Base-by-base conservation (phyloP, 2,888 invertebrate species). In the Germaria angustata region DNA sequence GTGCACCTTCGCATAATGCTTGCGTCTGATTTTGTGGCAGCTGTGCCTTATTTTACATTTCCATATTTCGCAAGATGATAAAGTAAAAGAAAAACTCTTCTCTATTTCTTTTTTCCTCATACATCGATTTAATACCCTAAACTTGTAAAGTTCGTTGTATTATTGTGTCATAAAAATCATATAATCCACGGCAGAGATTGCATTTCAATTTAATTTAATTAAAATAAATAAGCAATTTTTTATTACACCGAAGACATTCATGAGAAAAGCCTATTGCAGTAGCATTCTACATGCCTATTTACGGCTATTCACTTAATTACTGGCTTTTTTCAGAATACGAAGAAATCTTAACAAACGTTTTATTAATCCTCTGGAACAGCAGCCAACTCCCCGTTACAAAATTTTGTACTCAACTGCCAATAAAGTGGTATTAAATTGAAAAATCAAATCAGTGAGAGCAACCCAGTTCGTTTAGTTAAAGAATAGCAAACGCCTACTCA, bases 131-230 rank as follows among this genome's bases (percentile, higher is more conserved):
- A 17, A 22, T 55, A n/a, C 44, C 13, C 46, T 34, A 24, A n/a
- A n/a, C 28, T 28, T 28, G 3, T 13, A 20, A 15, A 9, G 17
- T 13, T n/a, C 1, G 2, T 36, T 3, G 59, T 6, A 17, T 65
- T 46, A 44, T 39, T 44, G 36, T 57, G 51, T 65, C 63, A 61
- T 82, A 71, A 75, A 79, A 82, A 51, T 76, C 79, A 39, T 59
- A 71, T 82, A 79, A 71, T 53, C 13, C 46, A 49, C 57, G 75
- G 71, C 66, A 46, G 55, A 79, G 75, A 79, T 79, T 79, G 65
- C 61, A 76, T 75, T 71, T 76, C 75, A 71, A 66, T 79, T 79
- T 53, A 65, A 72, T 76, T 82, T 75, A 79, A 79, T 79, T 82
- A 76, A 73, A 82, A 65, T 71, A 34, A 46, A 76, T 59, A 28